Percentiles rank a stretch among this genome's conserved stretches.
Conservation (phyloP, 2,113 vertebrate species). For the zebrafish (Danio rerio) region DNA sequence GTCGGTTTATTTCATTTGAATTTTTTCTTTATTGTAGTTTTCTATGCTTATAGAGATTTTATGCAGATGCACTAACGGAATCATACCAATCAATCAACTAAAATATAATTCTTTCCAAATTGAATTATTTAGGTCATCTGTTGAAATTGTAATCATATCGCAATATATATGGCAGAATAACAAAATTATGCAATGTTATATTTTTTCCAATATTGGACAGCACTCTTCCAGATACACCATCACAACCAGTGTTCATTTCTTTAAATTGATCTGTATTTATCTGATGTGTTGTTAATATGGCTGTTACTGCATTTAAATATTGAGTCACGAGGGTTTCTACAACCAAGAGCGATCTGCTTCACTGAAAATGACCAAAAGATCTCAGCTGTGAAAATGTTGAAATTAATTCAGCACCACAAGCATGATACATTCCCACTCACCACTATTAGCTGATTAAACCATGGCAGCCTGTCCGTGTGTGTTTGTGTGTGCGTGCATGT, state of each 20-base stretch:
- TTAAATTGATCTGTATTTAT: neutral
- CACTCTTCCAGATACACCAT: too few species aligned
- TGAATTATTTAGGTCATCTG: too few species aligned
- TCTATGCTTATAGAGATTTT: too few species aligned
- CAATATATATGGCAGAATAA: too few species aligned
- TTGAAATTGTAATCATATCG: too few species aligned
- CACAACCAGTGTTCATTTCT: neutral
- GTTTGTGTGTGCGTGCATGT: neutral
- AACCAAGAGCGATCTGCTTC: conserved; percentile 4
- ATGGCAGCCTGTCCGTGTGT: neutral
- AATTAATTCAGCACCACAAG: conserved; percentile 7
- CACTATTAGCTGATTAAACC: conserved; percentile 14
- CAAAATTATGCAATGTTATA: too few species aligned
- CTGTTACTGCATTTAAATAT: neutral
- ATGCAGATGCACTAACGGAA: too few species aligned
- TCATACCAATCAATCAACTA: too few species aligned
- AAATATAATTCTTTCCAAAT: too few species aligned
- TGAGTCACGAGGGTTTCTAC: conserved; percentile 2
- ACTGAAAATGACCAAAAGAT: conserved; percentile 7
- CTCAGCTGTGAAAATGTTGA: conserved; percentile 11
- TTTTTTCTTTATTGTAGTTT: too few species aligned
- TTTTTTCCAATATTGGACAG: too few species aligned
- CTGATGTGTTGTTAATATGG: neutral
- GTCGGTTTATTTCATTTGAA: too few species aligned
- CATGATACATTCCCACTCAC: neutral